These are phyloP conservation scores for Drosophila subquinaria DNA, from an alignment of 2,888 invertebrate species.

Conservation along the genomic window DNA sequence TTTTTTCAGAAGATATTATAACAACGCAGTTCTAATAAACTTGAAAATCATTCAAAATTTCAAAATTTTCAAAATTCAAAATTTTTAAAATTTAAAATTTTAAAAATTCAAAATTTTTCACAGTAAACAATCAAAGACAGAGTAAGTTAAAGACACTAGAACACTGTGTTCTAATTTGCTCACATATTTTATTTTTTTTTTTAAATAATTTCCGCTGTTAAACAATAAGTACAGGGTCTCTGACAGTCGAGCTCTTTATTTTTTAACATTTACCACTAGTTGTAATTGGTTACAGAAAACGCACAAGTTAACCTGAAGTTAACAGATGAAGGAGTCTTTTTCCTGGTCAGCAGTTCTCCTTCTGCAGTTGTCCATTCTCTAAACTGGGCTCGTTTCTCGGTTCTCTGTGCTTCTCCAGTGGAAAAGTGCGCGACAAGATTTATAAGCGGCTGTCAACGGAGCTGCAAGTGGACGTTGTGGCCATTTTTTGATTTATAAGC, in stretches of 20 bases:
- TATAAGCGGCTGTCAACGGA: slow-evolving; percentile 82
- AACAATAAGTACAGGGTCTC: neutral
- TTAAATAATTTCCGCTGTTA: no score
- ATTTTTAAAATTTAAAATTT: no score
- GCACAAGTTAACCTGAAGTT: slow-evolving; percentile 59
- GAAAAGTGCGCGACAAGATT: slow-evolving; percentile 81
- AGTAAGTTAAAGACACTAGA: no score
- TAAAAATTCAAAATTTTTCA: no score
- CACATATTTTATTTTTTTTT: no score
- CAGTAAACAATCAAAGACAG: no score
- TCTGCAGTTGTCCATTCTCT: neutral
- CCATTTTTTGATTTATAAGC: slow-evolving; percentile 82
- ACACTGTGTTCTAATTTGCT: no score
- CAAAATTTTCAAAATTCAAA: no score
- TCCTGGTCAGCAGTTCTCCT: slow-evolving; percentile 15
- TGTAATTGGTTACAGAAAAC: slow-evolving; percentile 81
- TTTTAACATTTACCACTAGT: slow-evolving; percentile 33
- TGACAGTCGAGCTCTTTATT: neutral
- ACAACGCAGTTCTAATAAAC: no score
- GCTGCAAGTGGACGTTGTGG: slow-evolving; percentile 66
- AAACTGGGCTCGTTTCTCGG: neutral
- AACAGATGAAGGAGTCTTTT: slow-evolving; percentile 4
- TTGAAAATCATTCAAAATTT: no score
- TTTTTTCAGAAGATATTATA: no score
- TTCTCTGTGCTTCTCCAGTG: slow-evolving; percentile 10